These are phyloP conservation scores for Temnothorax longispinosus DNA, from an alignment of 1,140 invertebrate genomes.

Conservation along the genomic window DNA sequence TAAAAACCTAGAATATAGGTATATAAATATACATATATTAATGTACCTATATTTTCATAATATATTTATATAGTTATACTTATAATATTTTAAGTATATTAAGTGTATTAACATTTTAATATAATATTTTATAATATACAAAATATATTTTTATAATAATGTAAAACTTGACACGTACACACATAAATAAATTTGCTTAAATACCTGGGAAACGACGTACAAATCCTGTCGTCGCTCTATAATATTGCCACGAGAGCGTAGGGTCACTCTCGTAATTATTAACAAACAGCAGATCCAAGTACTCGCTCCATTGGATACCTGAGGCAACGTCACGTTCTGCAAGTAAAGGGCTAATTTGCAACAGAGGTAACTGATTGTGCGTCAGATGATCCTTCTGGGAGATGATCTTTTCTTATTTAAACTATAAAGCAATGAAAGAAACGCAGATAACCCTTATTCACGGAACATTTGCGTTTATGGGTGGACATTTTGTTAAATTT, in stretches of 20 bases:
- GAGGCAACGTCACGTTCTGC: conserved; percentile 92
- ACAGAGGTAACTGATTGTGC: neutral
- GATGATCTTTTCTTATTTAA: neutral
- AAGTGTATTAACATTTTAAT: no score
- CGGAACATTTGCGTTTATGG: neutral
- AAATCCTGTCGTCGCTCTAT: conserved; percentile 96
- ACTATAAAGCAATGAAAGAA: neutral
- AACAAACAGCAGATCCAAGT: conserved; percentile 95
- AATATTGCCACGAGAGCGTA: conserved; percentile 98
- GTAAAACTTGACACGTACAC: neutral
- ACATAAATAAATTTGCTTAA: conserved; percentile 20
- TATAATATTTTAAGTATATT: no score
- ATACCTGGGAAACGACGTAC: conserved; percentile 96
- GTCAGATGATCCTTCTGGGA: neutral
- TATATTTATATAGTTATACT: no score
- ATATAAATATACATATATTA: no score
- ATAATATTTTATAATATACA: neutral
- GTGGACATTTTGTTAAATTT: neutral
- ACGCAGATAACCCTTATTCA: neutral
- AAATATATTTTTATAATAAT: neutral
- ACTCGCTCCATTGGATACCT: conserved; percentile 96
- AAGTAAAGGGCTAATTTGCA: conserved; percentile 16
- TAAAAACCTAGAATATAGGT: no score
- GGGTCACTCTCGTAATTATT: conserved; percentile 97
- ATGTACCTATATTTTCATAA: no score